phyloP scores from a whole-genome alignment of 2,113 vertebrate genomes.

The Lasiurus cinereus region DNA sequence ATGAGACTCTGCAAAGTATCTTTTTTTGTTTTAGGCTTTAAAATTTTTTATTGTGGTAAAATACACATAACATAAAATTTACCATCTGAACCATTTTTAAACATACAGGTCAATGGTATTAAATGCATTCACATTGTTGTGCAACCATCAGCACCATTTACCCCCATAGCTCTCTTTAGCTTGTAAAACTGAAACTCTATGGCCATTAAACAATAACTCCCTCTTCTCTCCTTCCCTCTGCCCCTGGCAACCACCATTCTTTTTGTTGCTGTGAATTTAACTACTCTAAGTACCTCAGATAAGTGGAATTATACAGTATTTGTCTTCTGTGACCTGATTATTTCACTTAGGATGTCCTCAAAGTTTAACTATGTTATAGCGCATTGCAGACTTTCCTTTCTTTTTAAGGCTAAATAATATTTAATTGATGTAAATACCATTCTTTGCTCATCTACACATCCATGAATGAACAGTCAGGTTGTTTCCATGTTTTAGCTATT shows the following conservation, averaged over 20 bases:
- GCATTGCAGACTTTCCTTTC: not conserved
- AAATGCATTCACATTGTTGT: conserved; percentile 37
- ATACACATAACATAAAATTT: conserved; percentile 38
- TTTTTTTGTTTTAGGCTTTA: not conserved
- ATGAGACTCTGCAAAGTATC: not conserved
- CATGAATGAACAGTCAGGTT: not conserved
- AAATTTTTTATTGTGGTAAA: conserved; percentile 47
- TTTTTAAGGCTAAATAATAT: not conserved
- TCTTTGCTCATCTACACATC: not conserved
- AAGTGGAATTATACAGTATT: not conserved
- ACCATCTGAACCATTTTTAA: conserved; percentile 27
- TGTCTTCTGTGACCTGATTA: conserved; percentile 10
- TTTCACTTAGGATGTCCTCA: not conserved
- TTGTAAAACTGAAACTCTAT: conserved; percentile 20
- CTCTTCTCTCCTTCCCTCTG: not conserved
- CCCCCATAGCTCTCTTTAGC: not conserved
- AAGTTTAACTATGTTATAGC: not conserved
- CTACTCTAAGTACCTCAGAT: not conserved
- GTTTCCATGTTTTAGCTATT: not conserved
- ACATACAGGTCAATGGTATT: not conserved
- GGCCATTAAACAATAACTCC: not conserved
- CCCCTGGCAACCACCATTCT: not conserved
- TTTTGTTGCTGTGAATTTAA: not conserved
- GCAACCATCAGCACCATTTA: not conserved
- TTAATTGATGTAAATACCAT: not conserved